A percentile compares a stretch with the other conserved stretches of the same genome.
phyloP scores from a whole-genome alignment of 2,888 invertebrate species.

The Keiferia lycopersicella region DNA sequence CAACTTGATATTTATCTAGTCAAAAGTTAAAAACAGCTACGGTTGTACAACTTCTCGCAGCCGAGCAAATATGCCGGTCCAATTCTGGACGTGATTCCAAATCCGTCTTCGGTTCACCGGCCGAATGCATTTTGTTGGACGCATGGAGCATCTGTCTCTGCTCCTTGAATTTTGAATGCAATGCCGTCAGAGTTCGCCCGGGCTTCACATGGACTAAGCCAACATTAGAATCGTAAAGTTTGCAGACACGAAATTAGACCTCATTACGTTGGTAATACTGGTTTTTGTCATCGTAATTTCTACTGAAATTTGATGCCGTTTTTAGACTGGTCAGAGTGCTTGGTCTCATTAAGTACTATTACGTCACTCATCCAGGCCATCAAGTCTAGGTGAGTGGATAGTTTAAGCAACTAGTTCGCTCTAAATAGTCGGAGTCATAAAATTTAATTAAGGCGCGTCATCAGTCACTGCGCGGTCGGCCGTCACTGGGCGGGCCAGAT shows the following conservation, averaged over 20 bases:
- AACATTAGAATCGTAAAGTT: slow-evolving; percentile 60
- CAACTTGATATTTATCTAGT: slow-evolving; percentile 2
- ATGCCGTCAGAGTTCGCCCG: slow-evolving; percentile 59
- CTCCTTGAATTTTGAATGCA: slow-evolving; percentile 69
- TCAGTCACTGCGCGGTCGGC: slow-evolving; percentile 71
- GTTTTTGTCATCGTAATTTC: background rate
- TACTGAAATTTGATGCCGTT: background rate
- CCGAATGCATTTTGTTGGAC: slow-evolving; percentile 51
- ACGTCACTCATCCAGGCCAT: background rate
- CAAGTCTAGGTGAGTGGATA: slow-evolving; percentile 4
- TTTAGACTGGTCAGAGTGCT: background rate
- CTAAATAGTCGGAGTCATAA: slow-evolving; percentile 57
- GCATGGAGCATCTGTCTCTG: slow-evolving; percentile 60
- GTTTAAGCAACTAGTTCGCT: slow-evolving; percentile 2
- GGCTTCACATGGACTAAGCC: slow-evolving; percentile 60
- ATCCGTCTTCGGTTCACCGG: slow-evolving; percentile 56
- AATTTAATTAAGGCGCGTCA: slow-evolving; percentile 79
- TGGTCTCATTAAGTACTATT: background rate
- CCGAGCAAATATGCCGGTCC: slow-evolving; percentile 50
- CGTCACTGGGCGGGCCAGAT: slow-evolving; percentile 74
- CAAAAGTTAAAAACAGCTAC: background rate
- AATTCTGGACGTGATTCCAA: slow-evolving; percentile 49
- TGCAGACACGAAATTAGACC: slow-evolving; percentile 48
- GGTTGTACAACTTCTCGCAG: slow-evolving; percentile 27
- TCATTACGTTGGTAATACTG: slow-evolving; percentile 15